Base-by-base conservation (phyloP, 2,888 invertebrate species). In the Dryomyza anilis region DNA sequence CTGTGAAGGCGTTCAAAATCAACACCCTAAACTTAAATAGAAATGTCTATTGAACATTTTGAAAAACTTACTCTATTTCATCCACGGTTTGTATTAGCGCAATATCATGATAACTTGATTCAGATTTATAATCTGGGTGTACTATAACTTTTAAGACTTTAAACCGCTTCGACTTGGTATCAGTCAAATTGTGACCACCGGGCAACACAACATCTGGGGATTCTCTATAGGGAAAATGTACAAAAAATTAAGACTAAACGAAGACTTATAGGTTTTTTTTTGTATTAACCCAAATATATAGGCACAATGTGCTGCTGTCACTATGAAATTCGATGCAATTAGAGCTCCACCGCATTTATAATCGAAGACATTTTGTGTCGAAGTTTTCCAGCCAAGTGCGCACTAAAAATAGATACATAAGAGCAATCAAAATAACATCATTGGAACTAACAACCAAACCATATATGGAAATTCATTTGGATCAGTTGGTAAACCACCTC, bases 81-180 rank as follows among this genome's bases (percentile, higher is more conserved):
- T 14, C 69, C 68, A 1, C 60, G 58, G 25, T 69, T 67, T 81
- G 72, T 12, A 87, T 53, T 2, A 87, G 72, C 8, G 86, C 87
- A 67, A 87, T 86, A 67, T 87, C 87, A 64, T 85, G 78, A 74
- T 87, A 86, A 70, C 83, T 81, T 27, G 75, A 72, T 3, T 82
- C 78, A 36, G 77, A 75, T 29, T 72, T 74, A 71, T 86, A 86
- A 4, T 80, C 69, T 23, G 84, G 85, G 75, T 86, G 85, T 8
- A 72, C 3, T 1, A 69, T 61, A 7, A 63, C 30, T 10, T 52
- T 56, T 5, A 27, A 23, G 27, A 61, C 21, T 4, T 29, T 39
- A 19, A 19, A 27, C 7, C n/a, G 52, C 2, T 6, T 6, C 3
- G 29, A 12, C 1, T 23, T 25, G 4, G 23, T 25, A 7, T 52